Base-by-base conservation (phyloP, 1,140 invertebrate genomes). In the Pararge aegeria region DNA sequence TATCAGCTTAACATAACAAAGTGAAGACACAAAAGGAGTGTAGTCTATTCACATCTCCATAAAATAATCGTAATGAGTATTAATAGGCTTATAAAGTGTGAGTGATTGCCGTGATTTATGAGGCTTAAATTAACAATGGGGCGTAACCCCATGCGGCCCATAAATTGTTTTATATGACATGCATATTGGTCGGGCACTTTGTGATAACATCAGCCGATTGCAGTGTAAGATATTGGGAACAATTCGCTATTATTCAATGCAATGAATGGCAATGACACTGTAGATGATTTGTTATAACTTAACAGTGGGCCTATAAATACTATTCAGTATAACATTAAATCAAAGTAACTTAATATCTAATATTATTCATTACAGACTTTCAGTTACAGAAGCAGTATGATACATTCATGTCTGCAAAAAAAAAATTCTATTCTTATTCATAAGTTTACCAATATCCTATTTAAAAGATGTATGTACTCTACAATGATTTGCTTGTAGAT, bases 101-200 rank as follows among this genome's bases (percentile, higher is more conserved):
- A 71, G 67, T 69, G 65, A 70, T 66, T 60, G 65, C 64, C 59
- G 69, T 70, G 75, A 86, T 84, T 83, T 77, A 84, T 82, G 66
- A 59, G 56, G 64, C 68, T 70, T 71, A 70, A 78, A 79, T 73
- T 70, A 71, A 79, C 70, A 72, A 70, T 66, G 74, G 73, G 68
- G 74, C 69, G 71, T 75, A 70, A 73, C 66, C 65, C 70, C 66
- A 68, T 58, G 51, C 61, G 44, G 61, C 56, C 64, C 70, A 70
- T 83, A 80, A 83, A 83, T 82, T 82, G 70, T 79, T 82, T 80
- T 73, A 81, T 73, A 71, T 75, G 75, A 46, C 54, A 20, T 37
- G 38, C 49, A 52, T 59, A 59, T 38, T 53, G 48, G 48, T 57
- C 49, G 48, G 52, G 29, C 21, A 16, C 40, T 54, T 55, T 50